These are phyloP conservation scores for Bursaphelenchus mucronatus DNA, from an alignment of 1,140 invertebrate species.

Conservation along the genomic window DNA sequence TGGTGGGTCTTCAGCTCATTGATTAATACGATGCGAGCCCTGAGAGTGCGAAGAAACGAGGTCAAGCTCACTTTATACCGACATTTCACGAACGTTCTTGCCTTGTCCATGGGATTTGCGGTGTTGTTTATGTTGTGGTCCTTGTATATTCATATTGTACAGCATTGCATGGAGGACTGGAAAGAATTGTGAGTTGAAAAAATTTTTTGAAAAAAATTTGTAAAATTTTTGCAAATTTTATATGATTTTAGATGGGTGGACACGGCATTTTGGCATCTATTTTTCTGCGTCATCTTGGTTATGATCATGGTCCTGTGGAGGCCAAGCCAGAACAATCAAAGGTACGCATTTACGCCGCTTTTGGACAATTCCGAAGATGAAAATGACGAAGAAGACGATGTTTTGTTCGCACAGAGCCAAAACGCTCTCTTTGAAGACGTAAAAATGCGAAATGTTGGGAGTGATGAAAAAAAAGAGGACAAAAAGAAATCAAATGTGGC, in stretches of 20 bases:
- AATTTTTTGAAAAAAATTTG: constrained; percentile 68
- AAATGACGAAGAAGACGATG: constrained; percentile 53
- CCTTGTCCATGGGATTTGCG: constrained; percentile 79
- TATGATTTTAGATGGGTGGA: constrained; percentile 71
- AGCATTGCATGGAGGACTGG: constrained; percentile 71
- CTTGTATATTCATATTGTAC: constrained; percentile 69
- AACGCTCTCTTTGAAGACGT: constrained; percentile 6
- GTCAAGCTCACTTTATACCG: constrained; percentile 83
- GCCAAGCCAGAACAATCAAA: constrained; percentile 87
- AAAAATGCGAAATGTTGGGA: neutral
- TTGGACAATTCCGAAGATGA: constrained; percentile 75
- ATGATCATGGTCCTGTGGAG: constrained; percentile 91
- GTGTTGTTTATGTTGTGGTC: constrained; percentile 87
- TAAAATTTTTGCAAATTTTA: constrained; percentile 21
- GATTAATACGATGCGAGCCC: constrained; percentile 78
- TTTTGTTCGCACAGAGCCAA: constrained; percentile 35
- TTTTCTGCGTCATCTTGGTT: constrained; percentile 79
- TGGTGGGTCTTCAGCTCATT: constrained; percentile 69
- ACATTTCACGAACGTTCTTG: constrained; percentile 86
- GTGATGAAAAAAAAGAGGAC: too few species aligned
- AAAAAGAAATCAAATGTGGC: too few species aligned
- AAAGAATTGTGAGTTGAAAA: constrained; percentile 69
- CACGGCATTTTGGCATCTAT: constrained; percentile 85
- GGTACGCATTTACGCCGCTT: constrained; percentile 84
- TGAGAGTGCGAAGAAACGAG: constrained; percentile 70